These are phyloP conservation scores for Chaetoderma sp. DNA, from an alignment of 2,888 invertebrate species.

Conservation along the genomic window DNA sequence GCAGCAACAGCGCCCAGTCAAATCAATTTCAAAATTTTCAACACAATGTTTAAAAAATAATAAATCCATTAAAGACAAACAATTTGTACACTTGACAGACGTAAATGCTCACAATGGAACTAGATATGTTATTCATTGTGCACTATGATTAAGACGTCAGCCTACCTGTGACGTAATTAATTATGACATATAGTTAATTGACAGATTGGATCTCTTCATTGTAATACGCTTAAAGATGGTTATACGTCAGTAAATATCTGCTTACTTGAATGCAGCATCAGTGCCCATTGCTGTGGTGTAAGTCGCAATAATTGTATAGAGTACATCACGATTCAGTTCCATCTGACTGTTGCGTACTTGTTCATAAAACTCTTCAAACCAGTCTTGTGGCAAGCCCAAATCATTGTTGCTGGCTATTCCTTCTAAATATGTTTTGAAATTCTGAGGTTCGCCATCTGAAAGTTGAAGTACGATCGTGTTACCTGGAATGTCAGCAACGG, in stretches of 20 bases:
- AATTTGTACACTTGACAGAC: too few species aligned
- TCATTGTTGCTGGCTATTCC: constrained; percentile 44
- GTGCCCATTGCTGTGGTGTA: constrained; percentile 57
- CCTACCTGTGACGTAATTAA: too few species aligned
- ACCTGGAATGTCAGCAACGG: neutral
- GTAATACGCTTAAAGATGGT: constrained; percentile 13
- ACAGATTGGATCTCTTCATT: too few species aligned
- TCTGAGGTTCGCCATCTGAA: constrained; percentile 44
- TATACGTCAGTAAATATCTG: too few species aligned
- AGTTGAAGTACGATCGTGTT: constrained; percentile 36
- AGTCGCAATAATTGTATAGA: constrained; percentile 62
- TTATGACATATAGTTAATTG: constrained; percentile 19
- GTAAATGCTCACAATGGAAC: constrained; percentile 18
- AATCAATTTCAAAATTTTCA: too few species aligned
- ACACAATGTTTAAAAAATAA: too few species aligned
- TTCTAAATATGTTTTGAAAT: constrained; percentile 52
- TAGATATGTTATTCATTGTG: too few species aligned
- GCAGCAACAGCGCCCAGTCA: too few species aligned
- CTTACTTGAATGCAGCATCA: constrained; percentile 31
- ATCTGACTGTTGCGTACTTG: constrained; percentile 47
- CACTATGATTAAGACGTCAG: too few species aligned
- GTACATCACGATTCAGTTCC: constrained; percentile 30
- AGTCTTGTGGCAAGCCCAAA: constrained; percentile 61
- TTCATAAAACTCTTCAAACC: constrained; percentile 70
- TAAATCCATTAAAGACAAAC: too few species aligned